These are phyloP conservation scores for Acomys russatus DNA, from an alignment of 2,797 vertebrate genomes.

Conservation along the genomic window DNA sequence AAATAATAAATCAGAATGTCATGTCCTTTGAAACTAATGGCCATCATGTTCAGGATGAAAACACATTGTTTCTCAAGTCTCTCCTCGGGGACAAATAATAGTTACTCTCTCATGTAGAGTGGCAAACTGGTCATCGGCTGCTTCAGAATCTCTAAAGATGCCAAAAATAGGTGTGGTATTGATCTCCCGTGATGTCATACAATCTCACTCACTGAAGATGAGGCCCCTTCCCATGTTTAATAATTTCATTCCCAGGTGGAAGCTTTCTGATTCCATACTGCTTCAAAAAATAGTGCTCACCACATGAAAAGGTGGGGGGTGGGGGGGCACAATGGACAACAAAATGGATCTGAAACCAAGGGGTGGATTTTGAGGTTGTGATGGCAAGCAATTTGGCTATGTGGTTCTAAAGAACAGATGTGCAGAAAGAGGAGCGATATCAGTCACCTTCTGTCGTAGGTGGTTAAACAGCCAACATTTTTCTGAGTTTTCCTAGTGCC, in stretches of 20 bases:
- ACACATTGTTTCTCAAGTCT: neutral
- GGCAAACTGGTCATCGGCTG: conserved; percentile 4
- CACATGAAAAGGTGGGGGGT: neutral
- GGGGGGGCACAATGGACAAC: too few species aligned
- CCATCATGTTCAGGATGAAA: conserved; percentile 17
- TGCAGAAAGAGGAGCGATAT: neutral
- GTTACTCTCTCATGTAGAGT: neutral
- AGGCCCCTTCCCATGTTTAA: neutral
- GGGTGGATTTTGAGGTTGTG: neutral
- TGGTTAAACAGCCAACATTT: neutral
- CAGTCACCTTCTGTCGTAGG: neutral
- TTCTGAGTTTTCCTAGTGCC: neutral
- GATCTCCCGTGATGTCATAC: conserved; percentile 33
- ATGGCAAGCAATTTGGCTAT: neutral
- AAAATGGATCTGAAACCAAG: neutral
- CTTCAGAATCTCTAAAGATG: conserved; percentile 17
- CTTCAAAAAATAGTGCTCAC: neutral
- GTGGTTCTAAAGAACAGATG: neutral
- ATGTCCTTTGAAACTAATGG: conserved; percentile 45
- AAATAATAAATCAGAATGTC: conserved; percentile 59
- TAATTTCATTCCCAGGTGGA: neutral
- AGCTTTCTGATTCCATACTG: neutral
- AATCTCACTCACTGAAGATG: neutral
- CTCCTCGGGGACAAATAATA: neutral
- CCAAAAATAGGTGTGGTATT: neutral